Evolutionary conservation across 1,140 invertebrate genomes (phyloP).

Genomic region (Drosophila tsacasi): DNA sequence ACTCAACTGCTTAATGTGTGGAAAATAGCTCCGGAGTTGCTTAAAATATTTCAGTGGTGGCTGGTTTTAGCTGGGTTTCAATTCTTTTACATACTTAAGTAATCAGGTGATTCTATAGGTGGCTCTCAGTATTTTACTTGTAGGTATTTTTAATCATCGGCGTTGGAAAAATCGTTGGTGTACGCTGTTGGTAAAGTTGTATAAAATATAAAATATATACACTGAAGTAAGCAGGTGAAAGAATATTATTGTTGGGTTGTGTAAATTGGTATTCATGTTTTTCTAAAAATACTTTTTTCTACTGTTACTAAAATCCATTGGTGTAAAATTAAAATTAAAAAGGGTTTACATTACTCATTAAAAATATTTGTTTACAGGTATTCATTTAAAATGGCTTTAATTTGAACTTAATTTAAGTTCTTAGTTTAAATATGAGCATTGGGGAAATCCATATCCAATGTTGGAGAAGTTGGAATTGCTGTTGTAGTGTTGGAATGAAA

Average conservation of each 20-base stretch:
- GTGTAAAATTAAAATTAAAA: neutral
- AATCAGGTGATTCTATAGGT: neutral
- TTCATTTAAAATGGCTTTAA: neutral
- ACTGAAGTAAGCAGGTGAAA: too few species aligned
- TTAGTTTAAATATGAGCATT: neutral
- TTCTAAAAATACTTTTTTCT: neutral
- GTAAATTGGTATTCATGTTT: too few species aligned
- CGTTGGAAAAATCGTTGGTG: neutral
- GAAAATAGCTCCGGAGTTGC: constrained; percentile 6
- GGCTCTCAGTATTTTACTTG: too few species aligned
- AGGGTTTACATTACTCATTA: too few species aligned
- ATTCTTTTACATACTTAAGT: neutral
- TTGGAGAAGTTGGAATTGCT: neutral
- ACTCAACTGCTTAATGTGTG: constrained; percentile 22
- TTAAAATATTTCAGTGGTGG: constrained; percentile 1
- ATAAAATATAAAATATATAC: neutral
- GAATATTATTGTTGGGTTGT: neutral
- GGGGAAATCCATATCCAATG: neutral
- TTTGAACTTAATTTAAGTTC: neutral
- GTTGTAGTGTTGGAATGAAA: neutral
- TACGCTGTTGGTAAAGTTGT: neutral
- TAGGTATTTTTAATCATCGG: too few species aligned
- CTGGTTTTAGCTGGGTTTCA: neutral
- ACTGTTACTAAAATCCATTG: neutral
- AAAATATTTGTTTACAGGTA: neutral